Evolutionary conservation across 2,888 invertebrate species (phyloP).

Genomic region (Mythimna lalbum): DNA sequence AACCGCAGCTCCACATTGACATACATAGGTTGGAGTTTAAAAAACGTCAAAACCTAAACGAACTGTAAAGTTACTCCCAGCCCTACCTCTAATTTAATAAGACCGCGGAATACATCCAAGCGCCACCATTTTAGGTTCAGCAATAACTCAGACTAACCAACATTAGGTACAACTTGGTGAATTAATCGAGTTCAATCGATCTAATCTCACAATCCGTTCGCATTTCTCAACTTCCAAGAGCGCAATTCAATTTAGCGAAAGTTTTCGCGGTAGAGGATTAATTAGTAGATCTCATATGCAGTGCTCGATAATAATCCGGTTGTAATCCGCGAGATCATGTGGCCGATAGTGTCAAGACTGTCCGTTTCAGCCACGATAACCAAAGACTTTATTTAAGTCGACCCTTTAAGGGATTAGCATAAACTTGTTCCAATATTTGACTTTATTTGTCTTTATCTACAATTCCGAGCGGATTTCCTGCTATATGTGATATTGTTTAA

Average conservation of each 20-base stretch:
- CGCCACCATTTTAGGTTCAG: slow-evolving; percentile 44
- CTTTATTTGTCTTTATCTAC: slow-evolving; percentile 81
- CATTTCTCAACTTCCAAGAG: slow-evolving; percentile 60
- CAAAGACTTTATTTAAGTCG: slow-evolving; percentile 80
- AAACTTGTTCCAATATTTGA: slow-evolving; percentile 83
- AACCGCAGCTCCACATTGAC: background rate
- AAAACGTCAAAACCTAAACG: background rate
- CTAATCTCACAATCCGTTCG: slow-evolving; percentile 63
- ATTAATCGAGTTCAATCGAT: slow-evolving; percentile 67
- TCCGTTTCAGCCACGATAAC: slow-evolving; percentile 84
- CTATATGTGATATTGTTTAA: slow-evolving; percentile 60
- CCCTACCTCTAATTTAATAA: slow-evolving; percentile 35
- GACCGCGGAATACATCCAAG: slow-evolving; percentile 23
- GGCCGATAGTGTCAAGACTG: slow-evolving; percentile 83
- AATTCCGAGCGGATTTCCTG: slow-evolving; percentile 66
- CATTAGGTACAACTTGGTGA: slow-evolving; percentile 59
- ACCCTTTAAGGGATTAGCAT: slow-evolving; percentile 87
- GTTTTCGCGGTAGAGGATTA: slow-evolving; percentile 72
- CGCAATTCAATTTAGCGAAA: slow-evolving; percentile 65
- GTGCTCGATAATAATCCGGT: slow-evolving; percentile 77
- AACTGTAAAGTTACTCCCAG: slow-evolving; percentile 15
- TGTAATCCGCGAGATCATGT: slow-evolving; percentile 83
- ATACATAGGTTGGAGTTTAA: background rate
- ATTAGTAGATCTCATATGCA: slow-evolving; percentile 77
- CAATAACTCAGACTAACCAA: slow-evolving; percentile 55